phyloP scores from a whole-genome alignment of 1,140 invertebrate genomes.

The honey bee (Apis mellifera) region Amel_HAv3.1 CM009934.2:11684001-11684500 shows the following conservation, averaged over 20 bases:
- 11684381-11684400: neutral
- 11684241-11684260: neutral
- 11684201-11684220: neutral
- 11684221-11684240: slow-evolving; percentile 3
- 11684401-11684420: too few relatives aligned
- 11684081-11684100: neutral
- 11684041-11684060: neutral
- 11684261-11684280: too few relatives aligned
- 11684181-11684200: neutral
- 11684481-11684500: neutral
- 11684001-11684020: neutral
- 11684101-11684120: neutral
- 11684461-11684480: neutral
- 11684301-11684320: too few relatives aligned
- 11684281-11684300: too few relatives aligned
- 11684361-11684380: neutral
- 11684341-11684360: too few relatives aligned
- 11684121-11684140: neutral
- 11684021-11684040: too few relatives aligned
- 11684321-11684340: too few relatives aligned
- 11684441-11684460: neutral
- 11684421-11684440: neutral
- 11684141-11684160: neutral
- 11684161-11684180: neutral
- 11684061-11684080: too few relatives aligned